Evolutionary conservation across 1,140 invertebrate genomes (phyloP).

Genomic region (Drosophila obscura): DNA sequence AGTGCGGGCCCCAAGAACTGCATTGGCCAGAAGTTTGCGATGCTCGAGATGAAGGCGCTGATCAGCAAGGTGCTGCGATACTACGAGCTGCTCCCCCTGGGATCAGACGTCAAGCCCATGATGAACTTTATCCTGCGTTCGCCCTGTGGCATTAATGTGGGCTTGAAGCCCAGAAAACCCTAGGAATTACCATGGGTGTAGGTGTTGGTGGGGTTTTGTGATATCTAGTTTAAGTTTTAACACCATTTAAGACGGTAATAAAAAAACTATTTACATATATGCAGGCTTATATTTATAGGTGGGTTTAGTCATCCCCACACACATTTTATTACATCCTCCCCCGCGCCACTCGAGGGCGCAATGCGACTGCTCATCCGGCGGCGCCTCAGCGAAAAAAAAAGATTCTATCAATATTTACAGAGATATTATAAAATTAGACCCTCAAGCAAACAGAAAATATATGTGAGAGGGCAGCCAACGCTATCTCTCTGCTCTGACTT

Average conservation of each 20-base stretch:
- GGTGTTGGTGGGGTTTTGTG: constrained; percentile 17
- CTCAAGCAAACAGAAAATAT: constrained; percentile 42
- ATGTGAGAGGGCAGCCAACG: constrained; percentile 32
- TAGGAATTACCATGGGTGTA: background rate
- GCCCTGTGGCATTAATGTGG: constrained; percentile 49
- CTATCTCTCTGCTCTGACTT: too few species aligned
- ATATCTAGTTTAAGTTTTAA: constrained; percentile 6
- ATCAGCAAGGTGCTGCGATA: constrained; percentile 87
- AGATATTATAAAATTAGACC: constrained; percentile 39
- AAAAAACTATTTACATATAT: constrained; percentile 3
- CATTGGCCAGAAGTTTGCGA: constrained; percentile 91
- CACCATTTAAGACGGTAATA: background rate
- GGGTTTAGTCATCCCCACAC: constrained; percentile 34
- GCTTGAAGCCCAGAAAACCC: constrained; percentile 35
- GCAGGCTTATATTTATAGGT: constrained; percentile 1
- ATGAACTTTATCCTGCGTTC: constrained; percentile 70
- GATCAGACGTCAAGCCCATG: constrained; percentile 51
- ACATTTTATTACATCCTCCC: constrained; percentile 13
- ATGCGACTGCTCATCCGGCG: constrained; percentile 26
- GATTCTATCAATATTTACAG: constrained; percentile 53
- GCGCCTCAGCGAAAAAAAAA: constrained; percentile 1
- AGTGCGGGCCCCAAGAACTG: constrained; percentile 87
- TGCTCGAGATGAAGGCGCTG: constrained; percentile 89
- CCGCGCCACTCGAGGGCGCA: constrained; percentile 7
- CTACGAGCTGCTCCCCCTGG: constrained; percentile 84